These are phyloP conservation scores for Lemur catta DNA, from an alignment of 2,797 vertebrate genomes.

Conservation along the genomic window DNA sequence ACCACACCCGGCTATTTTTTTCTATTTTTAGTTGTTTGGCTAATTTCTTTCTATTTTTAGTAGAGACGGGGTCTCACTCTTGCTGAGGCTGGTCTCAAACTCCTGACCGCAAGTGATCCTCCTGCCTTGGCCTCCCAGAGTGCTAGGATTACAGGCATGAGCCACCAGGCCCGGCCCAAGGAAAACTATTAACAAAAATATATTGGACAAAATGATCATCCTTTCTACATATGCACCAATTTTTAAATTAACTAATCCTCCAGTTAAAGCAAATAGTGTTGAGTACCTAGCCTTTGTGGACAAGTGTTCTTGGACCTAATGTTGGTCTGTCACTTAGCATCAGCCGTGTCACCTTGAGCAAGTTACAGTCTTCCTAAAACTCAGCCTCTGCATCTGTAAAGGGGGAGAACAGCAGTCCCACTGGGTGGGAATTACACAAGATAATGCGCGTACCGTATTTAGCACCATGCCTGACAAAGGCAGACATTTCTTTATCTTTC, in stretches of 20 bases:
- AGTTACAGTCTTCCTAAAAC: neutral
- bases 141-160: too few relatives aligned
- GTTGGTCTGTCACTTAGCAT: neutral
- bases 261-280: neutral
- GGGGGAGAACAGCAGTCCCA: neutral
- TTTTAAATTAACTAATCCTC: neutral
- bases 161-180: neutral
- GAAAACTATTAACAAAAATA: neutral
- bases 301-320: neutral
- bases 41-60: too few relatives aligned
- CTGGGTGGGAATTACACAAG: neutral
- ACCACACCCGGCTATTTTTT: too few relatives aligned
- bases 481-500: neutral
- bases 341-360: neutral
- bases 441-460: neutral
- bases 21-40: too few relatives aligned
- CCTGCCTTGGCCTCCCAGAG: too few relatives aligned
- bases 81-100: too few relatives aligned
- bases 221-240: neutral
- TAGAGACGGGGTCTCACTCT: too few relatives aligned
- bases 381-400: neutral
- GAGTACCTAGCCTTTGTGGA: neutral
- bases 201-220: neutral
- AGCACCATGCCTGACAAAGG: neutral
- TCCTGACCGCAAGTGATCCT: too few relatives aligned